Evolutionary conservation across 2,888 invertebrate genomes (phyloP).

Genomic region (Tenthredo distinguenda): DNA sequence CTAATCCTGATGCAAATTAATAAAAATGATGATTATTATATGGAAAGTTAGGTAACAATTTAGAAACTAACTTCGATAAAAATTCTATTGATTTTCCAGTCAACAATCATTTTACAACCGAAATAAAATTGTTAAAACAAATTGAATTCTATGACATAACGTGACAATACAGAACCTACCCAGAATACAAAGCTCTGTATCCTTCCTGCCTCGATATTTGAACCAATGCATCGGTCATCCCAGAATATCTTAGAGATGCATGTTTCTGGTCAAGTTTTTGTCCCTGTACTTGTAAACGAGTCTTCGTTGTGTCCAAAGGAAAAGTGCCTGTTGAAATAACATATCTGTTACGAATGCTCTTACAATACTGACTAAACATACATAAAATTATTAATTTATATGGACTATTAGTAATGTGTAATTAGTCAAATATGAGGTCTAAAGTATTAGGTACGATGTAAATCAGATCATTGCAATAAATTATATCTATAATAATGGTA

Average conservation of each 20-base stretch:
- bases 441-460: too few species aligned
- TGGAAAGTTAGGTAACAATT: not conserved
- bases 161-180: constrained; percentile 80
- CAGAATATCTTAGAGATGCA: constrained; percentile 89
- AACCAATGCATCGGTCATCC: constrained; percentile 95
- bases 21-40: not conserved
- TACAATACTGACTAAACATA: not conserved
- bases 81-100: not conserved
- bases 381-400: too few species aligned
- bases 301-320: constrained; percentile 98
- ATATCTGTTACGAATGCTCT: not conserved
- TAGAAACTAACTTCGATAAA: not conserved
- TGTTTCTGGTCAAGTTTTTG: constrained; percentile 89
- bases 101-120: not conserved
- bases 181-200: constrained; percentile 90
- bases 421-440: too few species aligned
- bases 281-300: constrained; percentile 95
- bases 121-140: not conserved
- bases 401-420: too few species aligned
- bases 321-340: constrained; percentile 87
- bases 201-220: constrained; percentile 94
- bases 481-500: too few species aligned
- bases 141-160: not conserved
- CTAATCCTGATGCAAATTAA: constrained; percentile 85
- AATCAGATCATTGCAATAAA: too few species aligned